Evolutionary conservation across 2,797 vertebrate species (phyloP).

Genomic region (Allobates femoralis): DNA sequence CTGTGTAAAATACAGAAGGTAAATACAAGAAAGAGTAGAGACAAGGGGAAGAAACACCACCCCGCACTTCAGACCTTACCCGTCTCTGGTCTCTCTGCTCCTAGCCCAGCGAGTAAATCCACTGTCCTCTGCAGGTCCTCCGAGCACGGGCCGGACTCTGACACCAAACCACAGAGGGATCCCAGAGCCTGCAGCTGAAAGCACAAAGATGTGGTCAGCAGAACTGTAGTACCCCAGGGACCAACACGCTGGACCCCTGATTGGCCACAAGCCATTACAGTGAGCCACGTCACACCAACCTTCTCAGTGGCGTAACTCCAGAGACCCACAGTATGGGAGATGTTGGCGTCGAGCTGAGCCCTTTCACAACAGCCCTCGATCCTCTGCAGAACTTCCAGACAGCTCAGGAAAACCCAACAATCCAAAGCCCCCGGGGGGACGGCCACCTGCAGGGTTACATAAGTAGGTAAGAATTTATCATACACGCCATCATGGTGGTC

Average conservation of each 20-base stretch:
- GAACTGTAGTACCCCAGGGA: background rate
- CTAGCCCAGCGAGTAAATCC: slow-evolving; percentile 92
- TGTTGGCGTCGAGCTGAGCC: slow-evolving; percentile 89
- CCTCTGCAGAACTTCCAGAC: slow-evolving; percentile 95
- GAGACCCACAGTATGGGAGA: slow-evolving; percentile 92
- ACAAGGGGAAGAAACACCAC: no score
- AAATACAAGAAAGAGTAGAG: background rate
- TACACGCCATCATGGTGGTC: background rate
- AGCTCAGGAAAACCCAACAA: slow-evolving; percentile 98
- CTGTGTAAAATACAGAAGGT: background rate
- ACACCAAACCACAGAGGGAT: slow-evolving; percentile 92
- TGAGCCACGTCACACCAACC: slow-evolving; percentile 76
- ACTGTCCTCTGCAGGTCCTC: slow-evolving; percentile 95
- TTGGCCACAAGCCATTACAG: no score
- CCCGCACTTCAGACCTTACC: slow-evolving; percentile 71
- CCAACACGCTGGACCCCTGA: no score
- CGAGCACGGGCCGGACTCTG: slow-evolving; percentile 88
- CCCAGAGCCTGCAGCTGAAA: slow-evolving; percentile 90
- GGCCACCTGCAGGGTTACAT: slow-evolving; percentile 79
- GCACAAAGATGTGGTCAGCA: background rate
- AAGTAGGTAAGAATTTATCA: background rate
- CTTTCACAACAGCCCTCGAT: slow-evolving; percentile 95
- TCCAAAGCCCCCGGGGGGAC: slow-evolving; percentile 92
- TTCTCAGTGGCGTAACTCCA: slow-evolving; percentile 98
- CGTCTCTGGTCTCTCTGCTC: slow-evolving; percentile 92